These are phyloP conservation scores for Pseudolaguvia tuberculata DNA, from an alignment of 2,113 vertebrate species.

Conservation along the genomic window DNA sequence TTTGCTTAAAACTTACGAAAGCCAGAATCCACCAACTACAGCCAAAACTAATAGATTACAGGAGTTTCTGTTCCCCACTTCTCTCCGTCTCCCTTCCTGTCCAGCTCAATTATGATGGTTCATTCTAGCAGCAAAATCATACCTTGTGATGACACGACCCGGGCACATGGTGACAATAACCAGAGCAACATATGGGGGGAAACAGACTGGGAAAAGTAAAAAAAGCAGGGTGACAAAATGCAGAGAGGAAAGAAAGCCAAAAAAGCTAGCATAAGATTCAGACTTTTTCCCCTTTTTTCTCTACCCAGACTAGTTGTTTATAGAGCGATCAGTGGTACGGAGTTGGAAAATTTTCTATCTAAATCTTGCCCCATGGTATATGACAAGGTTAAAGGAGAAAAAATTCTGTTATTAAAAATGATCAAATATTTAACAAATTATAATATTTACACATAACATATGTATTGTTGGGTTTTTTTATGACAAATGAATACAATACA, in stretches of 20 bases:
- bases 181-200: slow-evolving; percentile 31
- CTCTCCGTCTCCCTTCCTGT: slow-evolving; percentile 29
- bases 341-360: slow-evolving; percentile 18
- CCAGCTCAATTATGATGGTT: slow-evolving; percentile 32
- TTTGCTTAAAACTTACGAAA: slow-evolving; percentile 38
- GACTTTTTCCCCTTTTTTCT: neutral
- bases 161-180: slow-evolving; percentile 27
- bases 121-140: slow-evolving; percentile 34
- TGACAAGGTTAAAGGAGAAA: neutral
- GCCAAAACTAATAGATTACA: slow-evolving; percentile 46
- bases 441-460: slow-evolving; percentile 27
- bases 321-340: slow-evolving; percentile 2
- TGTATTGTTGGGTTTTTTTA: slow-evolving; percentile 4
- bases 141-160: slow-evolving; percentile 45
- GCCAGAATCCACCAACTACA: slow-evolving; percentile 33
- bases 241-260: slow-evolving; percentile 22
- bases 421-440: neutral
- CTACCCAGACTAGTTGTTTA: slow-evolving; percentile 2
- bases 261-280: slow-evolving; percentile 19
- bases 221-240: slow-evolving; percentile 32
- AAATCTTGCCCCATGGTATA: slow-evolving; percentile 3
- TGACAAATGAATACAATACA: neutral
- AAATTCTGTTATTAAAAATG: neutral
- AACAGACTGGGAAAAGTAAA: slow-evolving; percentile 34
- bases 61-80: slow-evolving; percentile 3